Conservation (phyloP, 1,140 invertebrate species). For the Lepidurus arcticus region DNA sequence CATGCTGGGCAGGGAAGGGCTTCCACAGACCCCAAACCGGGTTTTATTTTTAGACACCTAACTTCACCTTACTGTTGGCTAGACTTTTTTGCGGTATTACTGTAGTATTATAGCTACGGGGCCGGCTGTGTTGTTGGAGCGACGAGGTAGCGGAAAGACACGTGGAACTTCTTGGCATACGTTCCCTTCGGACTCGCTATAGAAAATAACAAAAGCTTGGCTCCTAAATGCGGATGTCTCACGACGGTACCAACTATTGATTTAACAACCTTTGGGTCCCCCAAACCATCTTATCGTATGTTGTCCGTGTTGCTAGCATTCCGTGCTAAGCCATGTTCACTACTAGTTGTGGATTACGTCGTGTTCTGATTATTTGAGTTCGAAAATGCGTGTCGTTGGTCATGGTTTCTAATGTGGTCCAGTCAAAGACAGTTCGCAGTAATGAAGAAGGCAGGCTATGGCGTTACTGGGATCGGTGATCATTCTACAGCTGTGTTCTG, state of each 20-base stretch:
- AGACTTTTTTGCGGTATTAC: neutral
- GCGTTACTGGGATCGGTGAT: neutral
- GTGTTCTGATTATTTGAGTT: neutral
- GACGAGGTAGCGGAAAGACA: too few species aligned
- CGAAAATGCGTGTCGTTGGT: neutral
- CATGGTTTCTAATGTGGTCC: neutral
- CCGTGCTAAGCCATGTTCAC: neutral
- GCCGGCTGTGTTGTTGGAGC: too few species aligned
- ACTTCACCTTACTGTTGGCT: neutral
- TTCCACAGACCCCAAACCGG: neutral
- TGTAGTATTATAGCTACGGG: too few species aligned
- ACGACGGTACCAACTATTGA: neutral
- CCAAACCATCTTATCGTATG: neutral
- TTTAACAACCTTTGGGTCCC: neutral
- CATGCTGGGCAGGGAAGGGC: neutral
- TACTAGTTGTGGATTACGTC: neutral
- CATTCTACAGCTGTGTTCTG: neutral
- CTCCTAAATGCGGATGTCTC: slow-evolving; percentile 1
- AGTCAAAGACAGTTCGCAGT: neutral
- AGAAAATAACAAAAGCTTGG: neutral
- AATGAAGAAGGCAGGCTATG: neutral
- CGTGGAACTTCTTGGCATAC: too few species aligned
- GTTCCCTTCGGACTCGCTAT: neutral
- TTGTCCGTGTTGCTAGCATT: neutral
- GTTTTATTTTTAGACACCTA: slow-evolving; percentile 7